Percentiles rank a stretch among this genome's conserved stretches.
Evolutionary conservation across 2,797 vertebrate genomes (phyloP).

Genomic region (Siniperca scherzeri): DNA sequence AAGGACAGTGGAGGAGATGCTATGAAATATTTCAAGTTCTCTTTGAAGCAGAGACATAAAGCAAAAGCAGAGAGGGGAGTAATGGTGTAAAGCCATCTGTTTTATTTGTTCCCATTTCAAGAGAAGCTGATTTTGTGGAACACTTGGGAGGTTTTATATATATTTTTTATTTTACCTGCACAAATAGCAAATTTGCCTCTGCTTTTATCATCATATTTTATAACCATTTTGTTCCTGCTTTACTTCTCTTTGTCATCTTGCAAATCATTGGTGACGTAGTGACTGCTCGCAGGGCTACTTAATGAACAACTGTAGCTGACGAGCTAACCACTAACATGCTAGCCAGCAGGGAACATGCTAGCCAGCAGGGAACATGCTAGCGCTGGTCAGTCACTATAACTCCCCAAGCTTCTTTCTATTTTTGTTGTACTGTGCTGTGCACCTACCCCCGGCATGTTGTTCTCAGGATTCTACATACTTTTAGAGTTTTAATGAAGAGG

Average conservation of each 20-base stretch:
- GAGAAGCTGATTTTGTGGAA: background rate
- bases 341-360: background rate
- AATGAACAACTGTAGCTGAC: background rate
- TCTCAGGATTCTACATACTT: background rate
- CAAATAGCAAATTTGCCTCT: background rate
- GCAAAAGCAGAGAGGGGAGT: background rate
- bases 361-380: background rate
- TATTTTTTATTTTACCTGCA: background rate
- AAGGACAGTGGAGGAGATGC: slow-evolving; percentile 19
- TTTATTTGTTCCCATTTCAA: background rate
- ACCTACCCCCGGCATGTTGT: background rate
- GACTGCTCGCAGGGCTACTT: background rate
- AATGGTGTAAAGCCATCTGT: background rate
- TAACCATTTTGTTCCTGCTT: background rate
- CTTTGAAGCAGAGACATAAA: slow-evolving; percentile 3
- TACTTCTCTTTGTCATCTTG: background rate
- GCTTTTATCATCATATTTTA: background rate
- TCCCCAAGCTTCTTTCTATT: background rate
- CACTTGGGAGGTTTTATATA: background rate
- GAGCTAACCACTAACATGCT: background rate
- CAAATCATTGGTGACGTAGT: background rate
- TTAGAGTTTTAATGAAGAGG: background rate
- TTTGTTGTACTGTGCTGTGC: background rate
- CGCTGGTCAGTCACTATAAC: too few relatives aligned
- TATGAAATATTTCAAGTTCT: slow-evolving; percentile 12